These are phyloP conservation scores for Chionodraco myersi DNA, from an alignment of 2,113 vertebrate species.

Conservation along the genomic window DNA sequence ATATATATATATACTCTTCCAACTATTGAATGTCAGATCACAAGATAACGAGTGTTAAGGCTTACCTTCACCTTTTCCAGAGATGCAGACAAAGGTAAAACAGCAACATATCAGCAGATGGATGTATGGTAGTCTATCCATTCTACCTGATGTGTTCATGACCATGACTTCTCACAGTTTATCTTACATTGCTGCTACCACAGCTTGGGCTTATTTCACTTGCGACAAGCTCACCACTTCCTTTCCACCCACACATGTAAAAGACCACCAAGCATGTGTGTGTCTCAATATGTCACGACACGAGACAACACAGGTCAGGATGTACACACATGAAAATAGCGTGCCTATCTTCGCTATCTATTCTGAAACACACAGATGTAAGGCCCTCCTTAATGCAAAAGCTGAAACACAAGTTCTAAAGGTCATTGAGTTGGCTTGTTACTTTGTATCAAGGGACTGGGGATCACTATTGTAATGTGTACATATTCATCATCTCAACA, in stretches of 20 bases:
- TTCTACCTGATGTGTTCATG: constrained; percentile 14
- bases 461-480: neutral
- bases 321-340: neutral
- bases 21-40: neutral
- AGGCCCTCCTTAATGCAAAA: neutral
- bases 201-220: neutral
- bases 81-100: constrained; percentile 9
- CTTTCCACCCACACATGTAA: constrained; percentile 28
- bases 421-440: neutral
- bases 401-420: neutral
- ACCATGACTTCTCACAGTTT: neutral
- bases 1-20: too few relatives aligned
- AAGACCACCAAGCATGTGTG: neutral
- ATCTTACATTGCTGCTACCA: neutral
- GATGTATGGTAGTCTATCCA: neutral
- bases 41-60: neutral
- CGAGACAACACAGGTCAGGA: neutral
- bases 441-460: neutral
- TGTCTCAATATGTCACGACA: neutral
- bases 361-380: neutral
- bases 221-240: constrained; percentile 50
- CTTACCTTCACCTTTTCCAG: constrained; percentile 45
- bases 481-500: neutral
- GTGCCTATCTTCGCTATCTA: neutral
- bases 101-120: constrained; percentile 23